Percentiles rank a stretch among this genome's conserved stretches.
Evolutionary conservation across 2,888 invertebrate species (phyloP).

Genomic region (Papilio gigon): DNA sequence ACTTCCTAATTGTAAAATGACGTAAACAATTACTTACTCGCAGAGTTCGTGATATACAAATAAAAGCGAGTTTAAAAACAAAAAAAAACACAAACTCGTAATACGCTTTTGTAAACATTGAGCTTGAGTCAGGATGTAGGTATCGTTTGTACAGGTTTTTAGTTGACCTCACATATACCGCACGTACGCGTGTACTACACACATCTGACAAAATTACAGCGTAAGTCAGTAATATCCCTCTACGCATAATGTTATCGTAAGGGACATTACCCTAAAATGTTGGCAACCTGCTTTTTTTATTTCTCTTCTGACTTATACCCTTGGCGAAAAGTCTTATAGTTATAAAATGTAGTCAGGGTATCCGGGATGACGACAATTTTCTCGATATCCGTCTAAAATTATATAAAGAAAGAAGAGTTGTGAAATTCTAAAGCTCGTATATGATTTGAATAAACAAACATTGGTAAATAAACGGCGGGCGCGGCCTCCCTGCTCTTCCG

Average conservation of each 20-base stretch:
- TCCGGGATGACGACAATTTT: too few relatives aligned
- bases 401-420: slow-evolving; percentile 15
- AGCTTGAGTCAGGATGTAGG: too few relatives aligned
- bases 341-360: too few relatives aligned
- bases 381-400: not conserved
- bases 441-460: slow-evolving; percentile 55
- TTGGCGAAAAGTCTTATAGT: not conserved
- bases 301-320: not conserved
- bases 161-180: too few relatives aligned
- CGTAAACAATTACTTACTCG: slow-evolving; percentile 13
- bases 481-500: slow-evolving; percentile 73
- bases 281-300: not conserved
- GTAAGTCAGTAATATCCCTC: not conserved
- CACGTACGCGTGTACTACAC: not conserved
- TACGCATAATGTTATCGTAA: not conserved
- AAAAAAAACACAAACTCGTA: slow-evolving; percentile 13
- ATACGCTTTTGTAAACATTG: not conserved
- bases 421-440: slow-evolving; percentile 52
- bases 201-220: not conserved
- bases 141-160: too few relatives aligned
- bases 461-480: slow-evolving; percentile 60
- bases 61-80: slow-evolving; percentile 19
- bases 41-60: slow-evolving; percentile 21
- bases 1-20: slow-evolving; percentile 25
- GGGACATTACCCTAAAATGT: not conserved